These are phyloP conservation scores for Varanus salvator DNA, from an alignment of 2,113 vertebrate species.

Conservation along the genomic window DNA sequence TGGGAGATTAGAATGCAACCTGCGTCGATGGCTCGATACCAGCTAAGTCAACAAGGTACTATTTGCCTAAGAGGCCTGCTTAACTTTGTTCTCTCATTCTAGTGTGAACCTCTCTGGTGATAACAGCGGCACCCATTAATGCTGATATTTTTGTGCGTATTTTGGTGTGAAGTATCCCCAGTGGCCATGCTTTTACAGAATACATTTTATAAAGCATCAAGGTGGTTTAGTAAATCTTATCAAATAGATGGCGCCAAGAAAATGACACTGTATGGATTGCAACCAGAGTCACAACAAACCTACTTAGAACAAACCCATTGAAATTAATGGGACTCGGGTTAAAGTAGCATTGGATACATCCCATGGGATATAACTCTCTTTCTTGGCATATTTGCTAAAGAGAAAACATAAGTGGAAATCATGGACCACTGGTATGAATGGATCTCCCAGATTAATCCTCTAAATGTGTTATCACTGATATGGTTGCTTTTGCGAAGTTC, in stretches of 20 bases:
- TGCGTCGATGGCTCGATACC: not conserved
- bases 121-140: not conserved
- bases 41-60: not conserved
- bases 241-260: not conserved
- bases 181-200: not conserved
- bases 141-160: not conserved
- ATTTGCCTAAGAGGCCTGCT: not conserved
- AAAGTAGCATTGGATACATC: too few relatives aligned
- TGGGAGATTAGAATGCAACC: slow-evolving; percentile 27
- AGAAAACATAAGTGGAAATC: not conserved
- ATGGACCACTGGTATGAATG: not conserved
- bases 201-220: not conserved
- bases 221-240: not conserved
- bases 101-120: not conserved
- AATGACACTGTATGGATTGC: not conserved
- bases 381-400: not conserved
- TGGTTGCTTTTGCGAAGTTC: not conserved
- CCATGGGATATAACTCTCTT: not conserved
- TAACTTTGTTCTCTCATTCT: not conserved
- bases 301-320: too few relatives aligned
- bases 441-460: not conserved
- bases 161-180: not conserved
- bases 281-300: too few relatives aligned
- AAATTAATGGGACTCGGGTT: too few relatives aligned
- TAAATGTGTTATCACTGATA: not conserved